Evolutionary conservation across 2,888 invertebrate species (phyloP), one percentile per base, ranked within the genome.

Genomic region (Tenthredo amoena): DNA sequence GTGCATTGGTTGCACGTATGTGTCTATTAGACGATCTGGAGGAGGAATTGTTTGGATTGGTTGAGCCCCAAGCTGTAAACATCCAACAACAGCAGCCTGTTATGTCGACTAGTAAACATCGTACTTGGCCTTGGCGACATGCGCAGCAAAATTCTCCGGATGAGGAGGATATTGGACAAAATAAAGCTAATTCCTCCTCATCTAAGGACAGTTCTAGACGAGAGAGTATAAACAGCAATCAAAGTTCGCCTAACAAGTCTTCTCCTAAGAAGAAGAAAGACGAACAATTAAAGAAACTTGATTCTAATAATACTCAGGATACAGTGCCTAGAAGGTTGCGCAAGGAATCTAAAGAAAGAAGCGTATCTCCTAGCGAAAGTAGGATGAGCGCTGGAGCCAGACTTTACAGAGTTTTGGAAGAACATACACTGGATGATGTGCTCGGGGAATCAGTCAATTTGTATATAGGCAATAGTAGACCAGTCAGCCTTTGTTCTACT

Each of bases 21-120:
- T 91, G 90, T 90, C 90, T 55, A 88, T 89, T 89, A 94, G 94
- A 94, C 92, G 94, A 94, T 90, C 92, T 94, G 91, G 94, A 94
- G 88, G 93, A 91, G 90, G 91, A 91, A 89, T 91, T 93, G 87
- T 92, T 94, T 88, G 92, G 90, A 84, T 87, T 87, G 87, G 86
- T 86, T 55, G 90, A 89, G 76, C 89, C 85, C 84, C 90, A 92
- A 87, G 86, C 87, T 71, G 88, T 89, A 87, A 89, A 88, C 88
- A 88, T 87, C 83, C 89, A 84, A 26, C 85, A 85, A 71, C 86
- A 47, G 37, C 74, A 74, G 83, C 72, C 74, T 43, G 76, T 58
- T 43, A 71, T 55, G 37, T 79, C 79, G 21, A 68, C 85, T 50
- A 85, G 86, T 68, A 91, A 90, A 86, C 90, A 91, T 84, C 92